Conservation (phyloP, 1,140 invertebrate genomes). For the Harpegnathos saltator region DNA sequence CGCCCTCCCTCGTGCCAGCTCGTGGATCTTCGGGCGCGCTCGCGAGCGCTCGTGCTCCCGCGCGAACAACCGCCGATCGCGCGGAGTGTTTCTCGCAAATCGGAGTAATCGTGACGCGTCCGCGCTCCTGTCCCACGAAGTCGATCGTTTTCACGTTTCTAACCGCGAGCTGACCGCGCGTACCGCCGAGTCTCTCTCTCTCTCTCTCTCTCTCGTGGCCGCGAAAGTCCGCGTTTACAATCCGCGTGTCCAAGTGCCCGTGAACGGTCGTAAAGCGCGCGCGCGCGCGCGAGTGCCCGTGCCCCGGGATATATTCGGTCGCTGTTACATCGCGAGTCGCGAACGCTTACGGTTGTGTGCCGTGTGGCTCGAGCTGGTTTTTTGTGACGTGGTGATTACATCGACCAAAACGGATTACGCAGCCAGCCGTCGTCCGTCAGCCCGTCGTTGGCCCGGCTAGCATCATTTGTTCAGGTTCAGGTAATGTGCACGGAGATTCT, state of each 20-base stretch:
- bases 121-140: neutral
- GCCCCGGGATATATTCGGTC: neutral
- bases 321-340: too few relatives aligned
- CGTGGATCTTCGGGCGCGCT: slow-evolving; percentile 9
- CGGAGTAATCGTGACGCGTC: slow-evolving; percentile 37
- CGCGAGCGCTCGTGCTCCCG: slow-evolving; percentile 1
- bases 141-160: too few relatives aligned
- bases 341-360: neutral
- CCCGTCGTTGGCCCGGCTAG: neutral
- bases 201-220: too few relatives aligned
- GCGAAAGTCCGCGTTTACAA: too few relatives aligned
- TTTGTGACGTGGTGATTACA: slow-evolving; percentile 64
- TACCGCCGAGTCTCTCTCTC: too few relatives aligned
- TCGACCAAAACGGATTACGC: slow-evolving; percentile 64
- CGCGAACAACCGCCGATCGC: neutral
- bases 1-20: neutral
- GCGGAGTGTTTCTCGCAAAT: slow-evolving; percentile 45
- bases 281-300: too few relatives aligned
- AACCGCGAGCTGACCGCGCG: too few relatives aligned
- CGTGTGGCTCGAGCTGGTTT: slow-evolving; percentile 4
- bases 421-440: neutral
- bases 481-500: slow-evolving; percentile 61
- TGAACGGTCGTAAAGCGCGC: neutral
- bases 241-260: too few relatives aligned
- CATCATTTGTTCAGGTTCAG: slow-evolving; percentile 40